Evolutionary conservation across 2,113 vertebrate genomes (phyloP), one percentile per base, ranked within the genome.

Genomic region (Pachycephala philippinensis): DNA sequence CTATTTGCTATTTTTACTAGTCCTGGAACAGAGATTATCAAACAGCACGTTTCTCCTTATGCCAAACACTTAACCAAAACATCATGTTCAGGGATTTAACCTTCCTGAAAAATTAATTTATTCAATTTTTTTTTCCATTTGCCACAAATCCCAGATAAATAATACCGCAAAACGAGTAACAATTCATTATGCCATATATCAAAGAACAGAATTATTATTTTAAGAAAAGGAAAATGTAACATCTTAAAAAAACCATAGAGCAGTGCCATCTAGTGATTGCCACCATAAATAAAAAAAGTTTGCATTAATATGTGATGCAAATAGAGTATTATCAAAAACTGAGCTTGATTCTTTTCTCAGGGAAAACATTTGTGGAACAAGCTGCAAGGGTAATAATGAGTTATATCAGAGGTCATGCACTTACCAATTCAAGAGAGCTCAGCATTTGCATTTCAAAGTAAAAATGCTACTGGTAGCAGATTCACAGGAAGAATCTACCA

Each of bases 231-330:
- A 69, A 93, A 84, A 82, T 19, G 9, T 11, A 86, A 59, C 7
- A 50, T 63, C 18, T 92, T 74, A 69, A 45, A 92, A 94, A 93
- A 37, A 90, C 9, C 95, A 95, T 82, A 87, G 69, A 89, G 87
- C 93, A 97, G 57, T 94, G 94, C 95, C 93, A 95, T 77, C 93
- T 96, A 96, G 94, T 85, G 94, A 95, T 84, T 96, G 74, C n/a
- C 81, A 71, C 22, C 35, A 91, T 53, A 90, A 94, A 93, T 60
- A 89, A 61, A 78, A 70, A 66, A 77, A 35, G 14, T 39, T 83
- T 37, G 5, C 27, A 83, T 60, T 82, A 75, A 31, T 50, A 72
- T 7, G 6, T 26, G 33, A 39, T 49, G 31, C 45, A 89, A 77
- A 80, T 19, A 93, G 42, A 74, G 8, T 60, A 60, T 28, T 81